phyloP scores from a whole-genome alignment of 2,113 vertebrate genomes.

The Ploceus nigricollis region DNA sequence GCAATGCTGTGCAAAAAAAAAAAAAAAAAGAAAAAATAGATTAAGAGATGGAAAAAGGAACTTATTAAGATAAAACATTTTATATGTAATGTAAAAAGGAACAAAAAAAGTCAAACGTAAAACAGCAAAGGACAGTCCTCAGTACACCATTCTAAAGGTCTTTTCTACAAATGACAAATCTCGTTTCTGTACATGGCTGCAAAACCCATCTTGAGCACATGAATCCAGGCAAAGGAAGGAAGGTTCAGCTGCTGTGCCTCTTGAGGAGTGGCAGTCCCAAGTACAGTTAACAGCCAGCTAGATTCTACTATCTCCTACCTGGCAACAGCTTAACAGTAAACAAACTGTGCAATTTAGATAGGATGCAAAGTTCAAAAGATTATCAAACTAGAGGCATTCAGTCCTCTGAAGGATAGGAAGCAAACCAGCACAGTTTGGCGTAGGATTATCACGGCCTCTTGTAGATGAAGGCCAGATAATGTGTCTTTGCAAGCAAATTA shows the following conservation, averaged over 20 bases:
- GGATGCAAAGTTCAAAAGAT: background rate
- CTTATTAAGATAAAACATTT: background rate
- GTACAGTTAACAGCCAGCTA: background rate
- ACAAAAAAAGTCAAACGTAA: background rate
- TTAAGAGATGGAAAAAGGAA: background rate
- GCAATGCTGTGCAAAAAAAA: background rate
- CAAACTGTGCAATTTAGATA: background rate
- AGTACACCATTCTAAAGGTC: background rate
- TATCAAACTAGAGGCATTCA: background rate
- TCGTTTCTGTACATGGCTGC: background rate
- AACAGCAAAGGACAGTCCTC: background rate
- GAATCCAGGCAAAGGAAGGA: background rate
- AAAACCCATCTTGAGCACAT: background rate
- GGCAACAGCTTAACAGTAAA: background rate
- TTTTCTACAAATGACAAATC: background rate
- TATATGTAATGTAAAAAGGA: background rate
- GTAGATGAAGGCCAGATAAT: background rate
- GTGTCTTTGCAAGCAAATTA: background rate
- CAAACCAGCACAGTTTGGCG: background rate
- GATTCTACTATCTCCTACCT: background rate
- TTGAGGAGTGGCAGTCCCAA: background rate
- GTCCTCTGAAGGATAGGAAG: background rate
- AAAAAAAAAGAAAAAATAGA: background rate
- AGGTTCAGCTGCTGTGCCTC: rapidly evolving
- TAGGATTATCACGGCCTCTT: background rate